Evolutionary conservation across 2,888 invertebrate species (phyloP).

Genomic region (Ophraella communa): DNA sequence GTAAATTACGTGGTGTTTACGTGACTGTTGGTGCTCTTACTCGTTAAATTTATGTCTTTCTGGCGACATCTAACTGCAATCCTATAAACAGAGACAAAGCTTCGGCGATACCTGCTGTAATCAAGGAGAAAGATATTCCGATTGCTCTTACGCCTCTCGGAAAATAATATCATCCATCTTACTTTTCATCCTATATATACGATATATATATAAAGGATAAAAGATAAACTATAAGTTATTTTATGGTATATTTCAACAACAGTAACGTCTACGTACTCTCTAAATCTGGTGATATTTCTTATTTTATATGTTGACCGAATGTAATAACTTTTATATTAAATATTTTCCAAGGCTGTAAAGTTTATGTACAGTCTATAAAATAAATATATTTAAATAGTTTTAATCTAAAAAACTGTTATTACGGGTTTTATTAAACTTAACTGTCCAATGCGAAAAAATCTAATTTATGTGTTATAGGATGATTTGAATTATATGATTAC

Average conservation of each 20-base stretch:
- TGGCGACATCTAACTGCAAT: slow-evolving; percentile 35
- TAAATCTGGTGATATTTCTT: not conserved
- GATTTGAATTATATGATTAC: no score
- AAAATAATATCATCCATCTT: slow-evolving; percentile 34
- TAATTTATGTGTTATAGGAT: no score
- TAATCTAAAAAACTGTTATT: no score
- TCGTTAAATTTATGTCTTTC: slow-evolving; percentile 34
- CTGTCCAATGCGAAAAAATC: no score
- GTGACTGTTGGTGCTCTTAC: slow-evolving; percentile 31
- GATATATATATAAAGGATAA: no score
- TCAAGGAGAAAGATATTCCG: slow-evolving; percentile 38
- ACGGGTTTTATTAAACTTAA: no score
- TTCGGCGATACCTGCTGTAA: slow-evolving; percentile 37
- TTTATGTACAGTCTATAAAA: not conserved
- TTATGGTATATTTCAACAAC: not conserved
- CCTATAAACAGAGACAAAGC: slow-evolving; percentile 40
- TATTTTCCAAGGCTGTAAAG: not conserved
- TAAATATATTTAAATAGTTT: no score
- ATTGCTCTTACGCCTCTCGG: slow-evolving; percentile 24
- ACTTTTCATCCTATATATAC: slow-evolving; percentile 17
- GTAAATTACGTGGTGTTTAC: slow-evolving; percentile 41
- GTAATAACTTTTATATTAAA: not conserved
- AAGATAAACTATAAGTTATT: slow-evolving; percentile 11
- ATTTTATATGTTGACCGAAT: not conserved
- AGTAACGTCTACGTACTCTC: not conserved